Evolutionary conservation across 2,797 vertebrate genomes (phyloP), one percentile per base, ranked within the genome.

Genomic region (Merluccius polli): DNA sequence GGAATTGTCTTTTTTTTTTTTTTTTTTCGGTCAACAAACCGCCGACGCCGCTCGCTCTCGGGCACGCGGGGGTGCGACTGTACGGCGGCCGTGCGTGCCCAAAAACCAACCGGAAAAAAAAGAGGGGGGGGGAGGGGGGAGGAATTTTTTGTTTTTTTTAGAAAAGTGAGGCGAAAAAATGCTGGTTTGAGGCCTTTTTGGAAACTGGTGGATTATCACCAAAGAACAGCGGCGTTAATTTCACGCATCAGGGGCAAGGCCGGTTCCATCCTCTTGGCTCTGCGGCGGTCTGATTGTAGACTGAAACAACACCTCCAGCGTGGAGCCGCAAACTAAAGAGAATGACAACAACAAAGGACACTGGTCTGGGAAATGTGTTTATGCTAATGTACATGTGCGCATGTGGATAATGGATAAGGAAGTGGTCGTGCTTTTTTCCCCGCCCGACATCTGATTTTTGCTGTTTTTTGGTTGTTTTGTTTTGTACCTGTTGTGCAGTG

Each of bases 201-300:
- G 33, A 63, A 86, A 77, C 77, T 74, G 36, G 29, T 75, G 85
- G 81, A 86, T 89, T 91, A 90, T 91, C 88, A 88, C 75, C 87
- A 77, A n/a, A 77, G 76, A 87, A 80, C 86, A 89, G 86, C 79
- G 70, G 80, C 85, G 81, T 76, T 89, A 80, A 90, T 91, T 90
- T 87, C 85, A 88, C 82, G 86, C 82, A 79, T 79, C 81, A 85
- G 81, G 75, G 84, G 74, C 32, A 75, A 75, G 72, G 76, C 78
- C 33, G 79, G 30, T 73, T 80, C 77, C 70, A 52, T 73, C 68
- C 73, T 72, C 72, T 78, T 71, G 75, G 80, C 63, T 67, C 4
- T 41, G 41, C 32, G 74, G 65, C 74, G 68, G 36, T 48, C 70
- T 72, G 78, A 79, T 79, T 76, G 74, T 72, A 67, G 77, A 31